phyloP scores from a whole-genome alignment of 2,113 vertebrate species.

The Brachirus orientalis region DNA sequence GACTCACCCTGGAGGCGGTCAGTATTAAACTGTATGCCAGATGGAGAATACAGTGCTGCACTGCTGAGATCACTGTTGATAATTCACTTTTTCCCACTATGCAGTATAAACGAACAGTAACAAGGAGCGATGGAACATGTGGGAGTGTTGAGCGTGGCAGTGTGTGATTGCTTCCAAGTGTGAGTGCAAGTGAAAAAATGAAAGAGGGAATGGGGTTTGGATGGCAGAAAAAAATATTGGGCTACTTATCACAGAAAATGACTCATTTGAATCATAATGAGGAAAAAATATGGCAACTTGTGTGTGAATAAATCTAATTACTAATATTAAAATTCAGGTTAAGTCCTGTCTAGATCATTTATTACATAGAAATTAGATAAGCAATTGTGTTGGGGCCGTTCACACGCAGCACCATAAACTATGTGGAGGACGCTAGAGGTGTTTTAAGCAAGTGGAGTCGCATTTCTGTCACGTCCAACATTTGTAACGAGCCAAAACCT shows the following conservation, averaged over 20 bases:
- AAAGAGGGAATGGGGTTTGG: conserved; percentile 28
- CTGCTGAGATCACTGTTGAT: conserved; percentile 78
- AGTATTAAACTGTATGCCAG: conserved; percentile 66
- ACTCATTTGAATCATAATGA: no score
- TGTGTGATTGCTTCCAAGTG: conserved; percentile 60
- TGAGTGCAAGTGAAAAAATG: conserved; percentile 2
- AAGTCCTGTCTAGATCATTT: no score
- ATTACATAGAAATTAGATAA: no score
- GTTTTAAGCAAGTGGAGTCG: no score
- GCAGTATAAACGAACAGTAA: conserved; percentile 37
- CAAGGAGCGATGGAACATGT: conserved; percentile 53
- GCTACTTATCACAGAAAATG: conserved; percentile 18
- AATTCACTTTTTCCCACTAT: conserved; percentile 74
- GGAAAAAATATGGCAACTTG: no score
- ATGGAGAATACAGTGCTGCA: conserved; percentile 57
- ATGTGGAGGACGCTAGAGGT: no score
- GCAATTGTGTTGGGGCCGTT: no score
- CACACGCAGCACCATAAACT: no score
- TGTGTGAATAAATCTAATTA: no score
- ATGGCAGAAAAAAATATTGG: conserved; percentile 16
- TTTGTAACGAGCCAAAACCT: no score
- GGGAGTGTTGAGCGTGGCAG: conserved; percentile 32
- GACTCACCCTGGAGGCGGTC: conserved; percentile 59
- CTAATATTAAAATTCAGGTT: no score
- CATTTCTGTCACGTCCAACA: no score